Percentiles rank a stretch among this genome's conserved stretches.
Evolutionary conservation across 2,113 vertebrate species (phyloP).

Genomic region (Laticauda colubrina): DNA sequence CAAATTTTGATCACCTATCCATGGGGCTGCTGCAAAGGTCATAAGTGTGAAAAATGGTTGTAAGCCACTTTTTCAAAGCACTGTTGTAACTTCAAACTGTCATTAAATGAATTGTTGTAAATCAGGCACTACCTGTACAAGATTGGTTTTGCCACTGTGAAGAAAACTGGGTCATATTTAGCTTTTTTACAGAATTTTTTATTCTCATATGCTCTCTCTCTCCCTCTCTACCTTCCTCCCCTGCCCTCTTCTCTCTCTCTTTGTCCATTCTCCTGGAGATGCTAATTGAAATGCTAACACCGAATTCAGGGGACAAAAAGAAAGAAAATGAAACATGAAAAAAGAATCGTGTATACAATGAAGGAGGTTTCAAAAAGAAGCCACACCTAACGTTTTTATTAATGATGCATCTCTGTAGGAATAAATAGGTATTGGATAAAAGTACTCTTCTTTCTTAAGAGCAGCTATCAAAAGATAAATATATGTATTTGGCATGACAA

Average conservation of each 20-base stretch:
- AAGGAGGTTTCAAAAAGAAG: background rate
- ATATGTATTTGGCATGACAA: background rate
- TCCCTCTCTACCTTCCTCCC: too few relatives aligned
- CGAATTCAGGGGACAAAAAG: background rate
- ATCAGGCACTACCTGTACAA: too few relatives aligned
- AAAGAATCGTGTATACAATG: background rate
- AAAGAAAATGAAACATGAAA: background rate
- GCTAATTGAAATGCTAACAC: background rate
- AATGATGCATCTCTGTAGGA: background rate
- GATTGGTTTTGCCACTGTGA: background rate
- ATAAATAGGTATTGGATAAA: background rate
- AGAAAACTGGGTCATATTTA: background rate
- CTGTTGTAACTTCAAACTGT: too few relatives aligned
- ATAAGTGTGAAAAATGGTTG: too few relatives aligned
- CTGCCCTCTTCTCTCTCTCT: too few relatives aligned
- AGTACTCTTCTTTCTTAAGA: background rate
- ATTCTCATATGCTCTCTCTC: background rate
- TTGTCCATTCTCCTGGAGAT: background rate
- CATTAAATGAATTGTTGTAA: too few relatives aligned
- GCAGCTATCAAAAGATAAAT: background rate
- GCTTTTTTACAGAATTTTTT: background rate
- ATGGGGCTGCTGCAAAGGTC: too few relatives aligned
- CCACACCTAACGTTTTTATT: background rate
- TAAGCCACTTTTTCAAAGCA: too few relatives aligned
- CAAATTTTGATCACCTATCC: too few relatives aligned